Percentiles rank a stretch among this genome's conserved stretches.
These are phyloP conservation scores for Tolypeutes matacus DNA, from an alignment of 2,797 vertebrate genomes.

Conservation along the genomic window DNA sequence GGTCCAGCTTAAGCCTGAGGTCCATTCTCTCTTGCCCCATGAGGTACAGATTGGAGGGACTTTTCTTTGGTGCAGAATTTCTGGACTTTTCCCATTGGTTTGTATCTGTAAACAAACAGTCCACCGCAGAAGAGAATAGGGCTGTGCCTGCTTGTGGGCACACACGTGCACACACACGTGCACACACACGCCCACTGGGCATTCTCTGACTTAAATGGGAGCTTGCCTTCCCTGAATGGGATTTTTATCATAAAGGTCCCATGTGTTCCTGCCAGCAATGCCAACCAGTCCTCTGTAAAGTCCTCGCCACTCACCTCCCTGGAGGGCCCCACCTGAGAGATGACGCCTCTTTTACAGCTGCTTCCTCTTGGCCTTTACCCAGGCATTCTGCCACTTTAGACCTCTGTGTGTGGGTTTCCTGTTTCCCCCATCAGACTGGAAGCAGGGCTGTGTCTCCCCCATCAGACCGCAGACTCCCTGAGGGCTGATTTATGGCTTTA, in stretches of 20 bases:
- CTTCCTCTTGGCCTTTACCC: slow-evolving; percentile 68
- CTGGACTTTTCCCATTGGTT: slow-evolving; percentile 77
- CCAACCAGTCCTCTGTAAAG: background rate
- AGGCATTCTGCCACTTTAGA: background rate
- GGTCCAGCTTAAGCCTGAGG: background rate
- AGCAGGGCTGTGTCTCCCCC: background rate
- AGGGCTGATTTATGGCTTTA: background rate
- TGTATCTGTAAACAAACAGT: slow-evolving; percentile 79
- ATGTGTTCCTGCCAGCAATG: background rate
- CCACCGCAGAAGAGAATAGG: background rate
- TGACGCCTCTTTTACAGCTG: slow-evolving; percentile 7
- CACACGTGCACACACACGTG: background rate
- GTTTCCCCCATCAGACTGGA: background rate
- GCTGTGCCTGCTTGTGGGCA: background rate
- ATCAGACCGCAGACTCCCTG: background rate
- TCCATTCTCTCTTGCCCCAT: background rate
- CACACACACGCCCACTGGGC: background rate
- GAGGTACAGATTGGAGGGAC: background rate
- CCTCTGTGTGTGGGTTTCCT: slow-evolving; percentile 54
- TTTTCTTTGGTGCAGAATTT: slow-evolving; percentile 84
- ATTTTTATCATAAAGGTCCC: background rate
- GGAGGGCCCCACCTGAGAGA: slow-evolving; percentile 24
- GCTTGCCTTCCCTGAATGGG: background rate
- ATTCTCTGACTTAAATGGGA: background rate
- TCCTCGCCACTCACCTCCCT: background rate